Conservation (phyloP, 37 sponge, comb jelly and placozoan genomes). For the Axinella damicornis region DNA sequence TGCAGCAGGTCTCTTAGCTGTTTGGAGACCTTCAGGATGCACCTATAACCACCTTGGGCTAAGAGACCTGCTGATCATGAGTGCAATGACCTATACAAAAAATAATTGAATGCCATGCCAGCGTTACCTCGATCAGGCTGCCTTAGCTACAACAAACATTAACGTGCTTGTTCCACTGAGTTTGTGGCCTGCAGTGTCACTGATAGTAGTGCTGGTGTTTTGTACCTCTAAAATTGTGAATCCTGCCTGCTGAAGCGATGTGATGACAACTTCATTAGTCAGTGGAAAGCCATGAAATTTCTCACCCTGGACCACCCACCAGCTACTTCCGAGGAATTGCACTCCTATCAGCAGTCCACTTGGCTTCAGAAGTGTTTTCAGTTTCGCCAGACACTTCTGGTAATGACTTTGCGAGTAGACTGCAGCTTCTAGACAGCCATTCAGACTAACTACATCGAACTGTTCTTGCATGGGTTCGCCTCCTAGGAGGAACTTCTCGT, state of each 20-base stretch:
- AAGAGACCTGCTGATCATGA: too few species aligned
- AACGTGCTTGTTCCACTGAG: too few species aligned
- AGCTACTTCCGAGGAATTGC: not conserved
- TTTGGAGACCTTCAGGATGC: too few species aligned
- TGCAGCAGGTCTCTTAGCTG: too few species aligned
- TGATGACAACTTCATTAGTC: not conserved
- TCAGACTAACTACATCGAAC: not conserved
- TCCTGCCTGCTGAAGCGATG: not conserved
- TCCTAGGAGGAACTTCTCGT: not conserved
- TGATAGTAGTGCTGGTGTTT: too few species aligned
- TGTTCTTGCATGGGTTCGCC: not conserved
- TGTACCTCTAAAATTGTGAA: not conserved
- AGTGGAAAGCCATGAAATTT: not conserved
- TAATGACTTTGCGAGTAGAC: not conserved
- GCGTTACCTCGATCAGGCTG: too few species aligned
- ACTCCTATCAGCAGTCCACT: constrained; percentile 6
- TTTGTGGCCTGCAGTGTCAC: too few species aligned
- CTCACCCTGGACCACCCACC: not conserved
- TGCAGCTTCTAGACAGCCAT: constrained; percentile 4
- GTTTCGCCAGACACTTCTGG: not conserved
- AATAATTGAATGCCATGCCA: too few species aligned
- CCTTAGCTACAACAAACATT: too few species aligned
- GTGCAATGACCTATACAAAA: too few species aligned
- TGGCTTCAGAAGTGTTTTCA: not conserved
- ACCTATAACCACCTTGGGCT: too few species aligned